Evolutionary conservation across 2,888 invertebrate species (phyloP), one percentile per base, ranked within the genome.

Genomic region (Amphiduros pacificus): DNA sequence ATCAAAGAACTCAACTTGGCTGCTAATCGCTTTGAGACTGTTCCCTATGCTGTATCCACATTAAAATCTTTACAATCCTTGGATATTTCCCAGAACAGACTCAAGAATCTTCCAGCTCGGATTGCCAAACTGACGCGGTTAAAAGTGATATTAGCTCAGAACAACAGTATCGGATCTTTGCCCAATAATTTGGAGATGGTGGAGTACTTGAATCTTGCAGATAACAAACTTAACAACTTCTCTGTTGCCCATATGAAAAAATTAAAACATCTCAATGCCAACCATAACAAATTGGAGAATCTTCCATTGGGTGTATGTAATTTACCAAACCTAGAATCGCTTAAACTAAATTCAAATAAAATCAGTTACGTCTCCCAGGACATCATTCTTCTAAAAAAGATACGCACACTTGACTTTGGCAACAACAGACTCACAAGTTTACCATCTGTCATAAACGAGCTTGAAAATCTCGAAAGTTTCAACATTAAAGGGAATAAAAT

Each of bases 261-360:
- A 0, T 69, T 81, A 24, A 71, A 71, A 28, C 70, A 74, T n/a
- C 65, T 81, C 17, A 75, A 75, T 63, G 73, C 71, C 2, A 72
- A 69, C 55, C 62, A 67, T 49, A 81, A 81, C 67, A 59, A 67
- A 9, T 68, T 81, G 59, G 77, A 75, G 52, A 69, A 74, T 28
- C 61, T 78, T 20, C 81, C 81, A 0, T 66, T 69, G 28, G 80
- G 80, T 6, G 49, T 79, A 2, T 78, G 72, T 61, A 69, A 73
- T 27, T 67, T 76, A 28, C 28, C 62, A 2, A 65, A 71, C 17
- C 64, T 81, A 5, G 71, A 77, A 62, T 71, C 67, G 44, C 64
- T 80, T 0, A 72, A 71, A 41, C 68, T 79, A 14, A 72, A 72
- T 29, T 63, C 64, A 11, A 81, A 81, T 66, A 62, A 67, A 22